Conservation (phyloP, 2,797 vertebrate genomes). For the Microcaecilia unicolor region DNA sequence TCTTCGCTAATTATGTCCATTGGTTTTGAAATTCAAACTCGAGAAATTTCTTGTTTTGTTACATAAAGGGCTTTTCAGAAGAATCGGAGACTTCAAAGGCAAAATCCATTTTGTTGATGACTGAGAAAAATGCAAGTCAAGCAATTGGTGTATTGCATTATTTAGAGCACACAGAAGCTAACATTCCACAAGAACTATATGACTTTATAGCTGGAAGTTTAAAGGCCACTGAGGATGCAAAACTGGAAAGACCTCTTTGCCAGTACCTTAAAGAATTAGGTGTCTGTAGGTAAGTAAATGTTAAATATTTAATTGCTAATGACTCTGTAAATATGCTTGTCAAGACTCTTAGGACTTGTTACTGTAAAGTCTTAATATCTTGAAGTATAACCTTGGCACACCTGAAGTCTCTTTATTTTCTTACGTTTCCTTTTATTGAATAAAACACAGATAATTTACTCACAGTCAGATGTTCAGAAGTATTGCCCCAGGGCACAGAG, state of each 20-base stretch:
- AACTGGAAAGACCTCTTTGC: constrained; percentile 42
- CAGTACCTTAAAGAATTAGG: constrained; percentile 50
- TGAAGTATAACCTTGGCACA: too few relatives aligned
- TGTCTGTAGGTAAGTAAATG: constrained; percentile 51
- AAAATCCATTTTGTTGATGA: constrained; percentile 51
- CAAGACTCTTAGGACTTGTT: too few relatives aligned
- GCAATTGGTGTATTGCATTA: constrained; percentile 29
- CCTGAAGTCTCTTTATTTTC: too few relatives aligned
- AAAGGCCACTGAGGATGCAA: constrained; percentile 38
- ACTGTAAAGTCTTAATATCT: too few relatives aligned
- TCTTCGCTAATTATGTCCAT: too few relatives aligned
- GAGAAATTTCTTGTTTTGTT: too few relatives aligned
- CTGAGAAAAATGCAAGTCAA: constrained; percentile 22
- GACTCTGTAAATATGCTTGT: too few relatives aligned
- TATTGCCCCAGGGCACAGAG: too few relatives aligned
- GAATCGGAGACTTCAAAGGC: constrained; percentile 22
- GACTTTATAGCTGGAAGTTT: constrained; percentile 27
- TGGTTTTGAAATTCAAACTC: too few relatives aligned
- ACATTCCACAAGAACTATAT: constrained; percentile 40
- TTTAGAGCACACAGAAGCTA: constrained; percentile 39
- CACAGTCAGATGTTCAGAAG: too few relatives aligned
- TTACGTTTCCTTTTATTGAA: too few relatives aligned
- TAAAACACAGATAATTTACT: too few relatives aligned
- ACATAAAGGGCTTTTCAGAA: constrained; percentile 25
- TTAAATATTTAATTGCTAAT: not conserved